These are phyloP conservation scores for Eumeta japonica DNA, from an alignment of 1,140 invertebrate genomes.

Conservation along the genomic window DNA sequence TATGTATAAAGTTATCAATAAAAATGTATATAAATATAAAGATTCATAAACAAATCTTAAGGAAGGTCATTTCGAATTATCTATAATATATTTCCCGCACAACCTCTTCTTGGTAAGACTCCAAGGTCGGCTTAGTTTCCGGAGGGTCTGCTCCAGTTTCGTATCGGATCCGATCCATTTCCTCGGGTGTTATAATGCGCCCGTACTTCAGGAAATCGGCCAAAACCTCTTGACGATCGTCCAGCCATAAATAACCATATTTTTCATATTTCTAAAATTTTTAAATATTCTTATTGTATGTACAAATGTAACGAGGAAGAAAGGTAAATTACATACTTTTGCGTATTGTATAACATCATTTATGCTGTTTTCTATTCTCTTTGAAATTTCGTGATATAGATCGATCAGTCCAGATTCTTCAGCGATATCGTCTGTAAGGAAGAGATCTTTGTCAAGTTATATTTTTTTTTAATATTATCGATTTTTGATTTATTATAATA, in stretches of 20 bases:
- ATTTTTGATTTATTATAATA: not conserved
- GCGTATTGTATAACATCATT: slow-evolving; percentile 38
- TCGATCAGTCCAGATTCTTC: slow-evolving; percentile 40
- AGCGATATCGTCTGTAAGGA: slow-evolving; percentile 35
- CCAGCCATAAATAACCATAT: slow-evolving; percentile 67
- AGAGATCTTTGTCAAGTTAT: not conserved
- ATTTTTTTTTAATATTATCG: not conserved
- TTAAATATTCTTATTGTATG: not conserved
- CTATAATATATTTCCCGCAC: slow-evolving; percentile 9
- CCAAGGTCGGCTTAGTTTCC: slow-evolving; percentile 37
- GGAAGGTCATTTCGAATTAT: not conserved
- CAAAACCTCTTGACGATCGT: slow-evolving; percentile 66
- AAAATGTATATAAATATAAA: not conserved
- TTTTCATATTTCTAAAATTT: slow-evolving; percentile 44
- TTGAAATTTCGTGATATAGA: slow-evolving; percentile 43
- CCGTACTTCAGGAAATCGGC: slow-evolving; percentile 67
- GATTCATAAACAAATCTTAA: not conserved
- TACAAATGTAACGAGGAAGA: not conserved
- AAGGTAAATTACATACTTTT: slow-evolving; percentile 30
- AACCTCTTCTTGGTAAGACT: slow-evolving; percentile 50
- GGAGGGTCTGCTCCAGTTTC: slow-evolving; percentile 59
- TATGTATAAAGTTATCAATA: too few species aligned
- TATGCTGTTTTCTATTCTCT: slow-evolving; percentile 40
- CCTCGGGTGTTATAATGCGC: slow-evolving; percentile 62
- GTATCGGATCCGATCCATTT: slow-evolving; percentile 54